phyloP scores from a whole-genome alignment of 1,140 invertebrate genomes.

The Calephelis nemesis region DNA sequence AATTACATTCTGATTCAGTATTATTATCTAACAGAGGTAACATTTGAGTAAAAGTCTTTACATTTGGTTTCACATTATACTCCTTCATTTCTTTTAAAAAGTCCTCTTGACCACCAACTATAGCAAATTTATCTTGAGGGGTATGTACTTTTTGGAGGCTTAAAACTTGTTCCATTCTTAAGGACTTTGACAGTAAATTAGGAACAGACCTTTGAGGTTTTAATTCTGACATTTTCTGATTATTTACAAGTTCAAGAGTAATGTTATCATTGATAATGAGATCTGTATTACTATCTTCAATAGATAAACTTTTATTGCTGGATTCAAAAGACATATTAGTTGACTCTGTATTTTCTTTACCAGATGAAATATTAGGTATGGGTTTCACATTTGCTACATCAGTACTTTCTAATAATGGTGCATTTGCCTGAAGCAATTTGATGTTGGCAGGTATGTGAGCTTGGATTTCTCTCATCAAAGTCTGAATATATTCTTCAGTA shows the following conservation, averaged over 20 bases:
- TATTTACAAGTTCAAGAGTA: conserved; percentile 8
- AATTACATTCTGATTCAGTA: conserved; percentile 82
- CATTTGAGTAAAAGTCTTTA: conserved; percentile 89
- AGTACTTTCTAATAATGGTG: neutral
- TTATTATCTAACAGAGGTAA: conserved; percentile 85
- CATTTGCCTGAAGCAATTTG: neutral
- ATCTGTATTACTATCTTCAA: neutral
- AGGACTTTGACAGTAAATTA: conserved; percentile 80
- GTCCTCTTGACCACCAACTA: conserved; percentile 90
- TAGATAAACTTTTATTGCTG: neutral
- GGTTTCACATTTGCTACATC: neutral
- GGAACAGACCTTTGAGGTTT: conserved; percentile 57
- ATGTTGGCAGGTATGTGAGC: conserved; percentile 25
- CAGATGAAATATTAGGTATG: neutral
- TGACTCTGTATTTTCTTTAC: neutral
- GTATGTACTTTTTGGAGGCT: conserved; percentile 78
- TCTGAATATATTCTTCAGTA: conserved; percentile 80
- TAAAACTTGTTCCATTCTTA: conserved; percentile 81
- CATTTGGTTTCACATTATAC: conserved; percentile 84
- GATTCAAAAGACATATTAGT: neutral
- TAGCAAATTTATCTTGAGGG: conserved; percentile 84
- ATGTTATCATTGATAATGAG: neutral
- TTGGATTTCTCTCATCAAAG: conserved; percentile 60
- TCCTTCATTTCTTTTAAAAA: conserved; percentile 86
- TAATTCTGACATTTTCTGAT: conserved; percentile 18